Conservation (phyloP, 2,797 vertebrate species). For the Brachyrhaphis roseni region DNA sequence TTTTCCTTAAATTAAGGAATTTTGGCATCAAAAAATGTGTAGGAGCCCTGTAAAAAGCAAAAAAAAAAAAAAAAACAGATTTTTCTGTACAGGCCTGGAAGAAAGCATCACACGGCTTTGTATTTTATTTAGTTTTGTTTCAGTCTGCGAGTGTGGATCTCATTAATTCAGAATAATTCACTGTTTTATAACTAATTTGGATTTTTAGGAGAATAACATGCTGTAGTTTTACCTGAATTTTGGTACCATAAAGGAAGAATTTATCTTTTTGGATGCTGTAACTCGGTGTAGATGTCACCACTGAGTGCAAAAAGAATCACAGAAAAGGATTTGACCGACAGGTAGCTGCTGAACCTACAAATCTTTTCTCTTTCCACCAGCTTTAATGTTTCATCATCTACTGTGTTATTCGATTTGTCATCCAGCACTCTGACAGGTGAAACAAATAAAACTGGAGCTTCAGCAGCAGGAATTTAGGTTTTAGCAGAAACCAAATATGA, state of each 20-base stretch:
- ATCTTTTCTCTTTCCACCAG: conserved; percentile 35
- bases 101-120: too few relatives aligned
- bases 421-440: background rate
- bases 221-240: conserved; percentile 34
- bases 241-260: conserved; percentile 28
- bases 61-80: too few relatives aligned
- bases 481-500: background rate
- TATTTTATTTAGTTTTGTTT: too few relatives aligned
- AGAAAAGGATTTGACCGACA: conserved; percentile 44
- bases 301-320: background rate
- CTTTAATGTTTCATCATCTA: conserved; percentile 48
- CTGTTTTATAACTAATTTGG: conserved; percentile 23
- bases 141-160: conserved; percentile 14
- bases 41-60: too few relatives aligned
- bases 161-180: conserved; percentile 49
- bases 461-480: background rate
- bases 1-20: too few relatives aligned
- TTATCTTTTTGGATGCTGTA: conserved; percentile 25
- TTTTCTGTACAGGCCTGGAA: too few relatives aligned
- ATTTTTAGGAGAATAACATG: conserved; percentile 21
- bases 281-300: conserved; percentile 28
- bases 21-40: too few relatives aligned
- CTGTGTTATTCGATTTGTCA: conserved; percentile 38
- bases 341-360: conserved; percentile 22
- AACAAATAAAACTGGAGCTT: background rate